Evolutionary conservation across 1,140 invertebrate genomes (phyloP), one percentile per base, ranked within the genome.

Genomic region (Anthonomus grandis): DNA sequence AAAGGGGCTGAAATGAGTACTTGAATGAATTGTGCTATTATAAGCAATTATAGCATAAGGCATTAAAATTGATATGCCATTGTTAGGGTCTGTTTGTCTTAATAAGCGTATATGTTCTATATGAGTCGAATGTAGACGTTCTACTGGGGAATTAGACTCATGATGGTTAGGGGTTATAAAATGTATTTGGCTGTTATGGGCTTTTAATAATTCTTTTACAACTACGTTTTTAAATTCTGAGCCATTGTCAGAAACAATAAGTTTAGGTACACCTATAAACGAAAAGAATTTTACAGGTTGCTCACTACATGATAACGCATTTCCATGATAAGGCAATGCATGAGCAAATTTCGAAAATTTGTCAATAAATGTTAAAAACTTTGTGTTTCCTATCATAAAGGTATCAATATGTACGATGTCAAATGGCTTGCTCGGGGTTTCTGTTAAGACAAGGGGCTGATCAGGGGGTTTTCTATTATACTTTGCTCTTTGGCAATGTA

Each of bases 81-180:
- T 51, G 25, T 61, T 41, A 49, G 58, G 57, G 59, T 66, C 19
- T 17, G 45, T 47, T 56, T 65, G 39, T 48, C 62, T 57, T 31
- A 68, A 60, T 15, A 72, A 62, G 54, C 62, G 58, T 13, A 70
- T 63, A 23, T 69, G 65, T 59, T 71, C 64, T 1, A 59, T 63
- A 27, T 63, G 10, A 4, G 56, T 64, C 6, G 49, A 57, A 50
- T 60, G 60, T 27, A 64, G 56, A 22, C 59, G 47, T 63, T 71
- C 66, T 15, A 71, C 58, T 10, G 64, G 53, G 13, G 65, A 64
- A 46, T 73, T 70, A 12, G 68, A 71, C 51, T 71, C 66, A 2
- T 60, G 70, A 37, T 71, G 68, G 21, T 68, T 59, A 36, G 69
- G 52, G 61, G 69, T 56, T 65, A 64, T 72, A 55, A 69, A 72